phyloP scores from a whole-genome alignment of 2,888 invertebrate genomes.

The Falcaria lacertinaria region DNA sequence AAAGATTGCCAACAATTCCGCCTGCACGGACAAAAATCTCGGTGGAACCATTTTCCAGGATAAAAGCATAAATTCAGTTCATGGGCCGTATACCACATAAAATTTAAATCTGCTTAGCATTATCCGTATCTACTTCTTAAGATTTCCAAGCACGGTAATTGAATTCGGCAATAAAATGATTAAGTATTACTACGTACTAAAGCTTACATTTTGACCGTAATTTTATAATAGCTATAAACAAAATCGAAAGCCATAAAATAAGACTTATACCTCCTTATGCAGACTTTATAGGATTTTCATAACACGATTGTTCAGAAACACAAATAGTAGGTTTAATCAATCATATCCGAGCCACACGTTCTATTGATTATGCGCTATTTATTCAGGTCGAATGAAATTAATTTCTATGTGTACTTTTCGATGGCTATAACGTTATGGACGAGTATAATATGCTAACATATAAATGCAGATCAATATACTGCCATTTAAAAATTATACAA shows the following conservation, averaged over 20 bases:
- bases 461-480: too few relatives aligned
- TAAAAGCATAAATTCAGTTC: too few relatives aligned
- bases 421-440: not conserved
- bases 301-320: not conserved
- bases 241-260: not conserved
- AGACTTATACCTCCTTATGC: not conserved
- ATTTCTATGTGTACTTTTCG: not conserved
- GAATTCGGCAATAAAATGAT: not conserved
- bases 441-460: too few relatives aligned
- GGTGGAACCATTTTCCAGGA: too few relatives aligned
- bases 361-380: not conserved
- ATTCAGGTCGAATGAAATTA: not conserved
- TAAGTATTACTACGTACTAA: not conserved
- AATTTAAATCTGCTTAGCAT: too few relatives aligned
- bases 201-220: not conserved
- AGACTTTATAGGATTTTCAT: not conserved
- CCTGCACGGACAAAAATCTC: too few relatives aligned
- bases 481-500: too few relatives aligned
- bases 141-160: not conserved
- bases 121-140: too few relatives aligned
- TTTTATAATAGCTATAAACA: not conserved
- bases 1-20: too few relatives aligned
- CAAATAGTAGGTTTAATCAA: constrained; percentile 2
- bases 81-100: too few relatives aligned
- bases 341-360: not conserved